Base-by-base conservation (phyloP, 2,888 invertebrate species). In the Meganola albula region DNA sequence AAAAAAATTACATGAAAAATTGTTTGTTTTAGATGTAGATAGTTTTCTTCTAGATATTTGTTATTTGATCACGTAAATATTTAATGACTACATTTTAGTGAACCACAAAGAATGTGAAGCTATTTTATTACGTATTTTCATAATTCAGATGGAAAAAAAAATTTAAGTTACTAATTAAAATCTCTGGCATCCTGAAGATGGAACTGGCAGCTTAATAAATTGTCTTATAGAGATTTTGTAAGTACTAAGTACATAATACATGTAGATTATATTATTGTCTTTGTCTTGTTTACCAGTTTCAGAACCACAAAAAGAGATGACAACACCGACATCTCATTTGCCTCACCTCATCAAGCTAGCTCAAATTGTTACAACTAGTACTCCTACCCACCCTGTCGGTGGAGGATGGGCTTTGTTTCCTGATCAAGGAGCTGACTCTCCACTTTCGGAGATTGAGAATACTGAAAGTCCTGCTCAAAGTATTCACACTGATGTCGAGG, bases 371-470 rank as follows among this genome's bases (percentile, higher is more conserved):
- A 76, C 79, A 3, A 84, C 85, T 1, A 84, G 84, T 27, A 85
- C 85, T 0, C 85, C 85, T 0, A 84, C 84, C 0, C 73, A 83
- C 27, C 64, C 79, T 1, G 54, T 61, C 1, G 40, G 40, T 4
- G 72, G 62, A 1, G 72, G 67, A 0, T 84, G 84, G 84, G 58
- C 74, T 0, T 38, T 83, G 21, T 85, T 85, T 35, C 64, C 76
- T 2, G 75, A 70, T 11, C 73, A 74, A 24, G 74, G 72, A 8
- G 68, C 71, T 13, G 83, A 85, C 21, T 85, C 85, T 1, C 84
- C 84, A 0, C 63, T 85, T 1, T 85, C 84, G 7, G 85, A 85
- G 48, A 85, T 85, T 30, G 84, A 84, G 48, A 78, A 68, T 9
- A 59, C 70, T 7, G 75, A 72, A 14, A 83, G 75, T 54, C 74